phyloP scores from a whole-genome alignment of 1,140 invertebrate species.

The Drosophila littoralis region DNA sequence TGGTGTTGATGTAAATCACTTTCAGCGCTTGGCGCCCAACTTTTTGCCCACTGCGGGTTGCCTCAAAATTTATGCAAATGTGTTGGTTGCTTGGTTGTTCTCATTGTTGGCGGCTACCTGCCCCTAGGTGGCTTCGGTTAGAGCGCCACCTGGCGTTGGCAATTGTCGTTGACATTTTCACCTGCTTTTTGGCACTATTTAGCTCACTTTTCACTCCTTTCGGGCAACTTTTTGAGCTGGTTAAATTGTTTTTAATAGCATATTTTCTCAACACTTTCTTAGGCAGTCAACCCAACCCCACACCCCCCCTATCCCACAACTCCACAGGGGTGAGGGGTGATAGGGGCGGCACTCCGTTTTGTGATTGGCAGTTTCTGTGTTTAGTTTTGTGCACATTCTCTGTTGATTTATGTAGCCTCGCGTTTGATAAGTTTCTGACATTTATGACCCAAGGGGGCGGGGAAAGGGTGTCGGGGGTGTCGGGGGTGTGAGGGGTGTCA shows the following conservation, averaged over 20 bases:
- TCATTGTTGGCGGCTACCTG: slow-evolving; percentile 39
- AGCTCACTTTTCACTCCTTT: slow-evolving; percentile 18
- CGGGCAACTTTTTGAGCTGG: slow-evolving; percentile 41
- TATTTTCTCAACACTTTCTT: slow-evolving; percentile 7
- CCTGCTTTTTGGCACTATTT: slow-evolving; percentile 52
- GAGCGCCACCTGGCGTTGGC: slow-evolving; percentile 55
- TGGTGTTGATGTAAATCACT: slow-evolving; percentile 74
- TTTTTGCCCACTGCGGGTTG: slow-evolving; percentile 66
- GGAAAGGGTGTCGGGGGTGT: background rate
- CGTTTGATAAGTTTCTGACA: slow-evolving; percentile 56
- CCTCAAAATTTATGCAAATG: slow-evolving; percentile 78
- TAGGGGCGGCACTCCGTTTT: background rate
- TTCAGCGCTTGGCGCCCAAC: slow-evolving; percentile 56
- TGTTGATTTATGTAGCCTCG: slow-evolving; percentile 63
- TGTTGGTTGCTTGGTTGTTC: slow-evolving; percentile 53
- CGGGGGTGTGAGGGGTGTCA: background rate
- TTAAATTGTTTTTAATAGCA: slow-evolving; percentile 75
- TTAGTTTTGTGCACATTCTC: slow-evolving; percentile 37
- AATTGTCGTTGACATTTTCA: slow-evolving; percentile 80
- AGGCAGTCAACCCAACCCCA: too few relatives aligned
- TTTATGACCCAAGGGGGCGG: slow-evolving; percentile 34
- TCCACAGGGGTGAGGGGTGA: background rate
- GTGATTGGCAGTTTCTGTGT: slow-evolving; percentile 50
- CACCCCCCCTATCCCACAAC: background rate
- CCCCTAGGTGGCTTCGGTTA: slow-evolving; percentile 21